Evolutionary conservation across 2,888 invertebrate genomes (phyloP).

Genomic region (Chrysina gloriosa): DNA sequence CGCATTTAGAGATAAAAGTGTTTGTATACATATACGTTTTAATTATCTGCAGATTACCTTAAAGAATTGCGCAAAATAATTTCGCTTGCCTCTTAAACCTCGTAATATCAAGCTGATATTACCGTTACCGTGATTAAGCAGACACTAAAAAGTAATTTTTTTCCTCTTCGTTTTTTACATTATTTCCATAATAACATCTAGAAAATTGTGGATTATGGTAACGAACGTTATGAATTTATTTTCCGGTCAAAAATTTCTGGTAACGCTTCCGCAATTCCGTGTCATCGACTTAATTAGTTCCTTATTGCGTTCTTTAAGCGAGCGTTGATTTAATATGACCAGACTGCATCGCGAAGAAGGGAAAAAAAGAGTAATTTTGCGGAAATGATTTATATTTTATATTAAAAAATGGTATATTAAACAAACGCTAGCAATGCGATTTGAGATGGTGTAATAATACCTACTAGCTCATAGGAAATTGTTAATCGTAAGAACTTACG

Average conservation of each 20-base stretch:
- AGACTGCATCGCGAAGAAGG: no score
- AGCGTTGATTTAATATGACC: no score
- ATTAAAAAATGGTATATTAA: no score
- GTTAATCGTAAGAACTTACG: no score
- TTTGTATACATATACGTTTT: background rate
- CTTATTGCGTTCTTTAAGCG: slow-evolving; percentile 1
- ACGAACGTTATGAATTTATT: slow-evolving; percentile 26
- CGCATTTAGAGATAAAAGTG: background rate
- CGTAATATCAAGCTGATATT: no score
- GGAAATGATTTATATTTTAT: no score
- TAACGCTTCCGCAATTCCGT: slow-evolving; percentile 7
- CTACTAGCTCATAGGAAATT: no score
- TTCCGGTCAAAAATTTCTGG: slow-evolving; percentile 19
- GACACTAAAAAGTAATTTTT: background rate
- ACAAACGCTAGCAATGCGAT: no score
- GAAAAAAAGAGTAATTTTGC: no score
- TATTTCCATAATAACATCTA: background rate
- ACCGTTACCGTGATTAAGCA: no score
- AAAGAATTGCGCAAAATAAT: background rate
- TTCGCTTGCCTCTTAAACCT: background rate
- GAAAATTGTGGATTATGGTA: background rate
- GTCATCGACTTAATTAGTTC: slow-evolving; percentile 17
- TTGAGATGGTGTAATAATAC: no score
- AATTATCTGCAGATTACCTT: background rate
- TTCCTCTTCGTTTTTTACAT: background rate